Percentiles rank a stretch among this genome's conserved stretches.
Evolutionary conservation across 1,140 invertebrate species (phyloP).

Genomic region (Drosophila littoralis): DNA sequence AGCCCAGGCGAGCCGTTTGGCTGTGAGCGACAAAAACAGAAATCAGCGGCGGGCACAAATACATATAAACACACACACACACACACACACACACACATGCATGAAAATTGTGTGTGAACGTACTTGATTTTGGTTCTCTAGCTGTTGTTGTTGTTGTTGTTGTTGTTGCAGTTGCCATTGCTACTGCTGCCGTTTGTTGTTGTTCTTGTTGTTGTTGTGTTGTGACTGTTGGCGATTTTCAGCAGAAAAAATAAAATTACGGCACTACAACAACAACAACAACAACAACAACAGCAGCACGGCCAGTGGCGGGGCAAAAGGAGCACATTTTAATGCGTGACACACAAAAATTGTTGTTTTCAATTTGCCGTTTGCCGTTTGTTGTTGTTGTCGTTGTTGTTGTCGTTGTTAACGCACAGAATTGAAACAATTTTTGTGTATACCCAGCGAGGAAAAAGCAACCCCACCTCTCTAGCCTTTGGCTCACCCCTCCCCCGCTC

Average conservation of each 20-base stretch:
- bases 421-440: slow-evolving; percentile 71
- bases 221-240: slow-evolving; percentile 41
- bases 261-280: slow-evolving; percentile 2
- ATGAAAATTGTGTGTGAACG: slow-evolving; percentile 71
- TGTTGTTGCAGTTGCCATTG: slow-evolving; percentile 12
- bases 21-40: slow-evolving; percentile 61
- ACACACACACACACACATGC: neutral
- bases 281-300: slow-evolving; percentile 5
- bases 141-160: slow-evolving; percentile 25
- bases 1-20: slow-evolving; percentile 24
- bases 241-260: slow-evolving; percentile 26
- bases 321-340: slow-evolving; percentile 66
- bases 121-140: slow-evolving; percentile 76
- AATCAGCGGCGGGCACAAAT: slow-evolving; percentile 29
- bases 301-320: slow-evolving; percentile 16
- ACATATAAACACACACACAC: slow-evolving; percentile 1
- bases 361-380: slow-evolving; percentile 31
- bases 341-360: slow-evolving; percentile 58
- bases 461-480: neutral
- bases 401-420: slow-evolving; percentile 34
- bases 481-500: neutral
- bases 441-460: slow-evolving; percentile 43
- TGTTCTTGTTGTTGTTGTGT: slow-evolving; percentile 28
- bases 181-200: too few species aligned
- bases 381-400: too few species aligned